Evolutionary conservation across 2,797 vertebrate species (phyloP), one percentile per base, ranked within the genome.

Genomic region (Aphelocoma californica): DNA sequence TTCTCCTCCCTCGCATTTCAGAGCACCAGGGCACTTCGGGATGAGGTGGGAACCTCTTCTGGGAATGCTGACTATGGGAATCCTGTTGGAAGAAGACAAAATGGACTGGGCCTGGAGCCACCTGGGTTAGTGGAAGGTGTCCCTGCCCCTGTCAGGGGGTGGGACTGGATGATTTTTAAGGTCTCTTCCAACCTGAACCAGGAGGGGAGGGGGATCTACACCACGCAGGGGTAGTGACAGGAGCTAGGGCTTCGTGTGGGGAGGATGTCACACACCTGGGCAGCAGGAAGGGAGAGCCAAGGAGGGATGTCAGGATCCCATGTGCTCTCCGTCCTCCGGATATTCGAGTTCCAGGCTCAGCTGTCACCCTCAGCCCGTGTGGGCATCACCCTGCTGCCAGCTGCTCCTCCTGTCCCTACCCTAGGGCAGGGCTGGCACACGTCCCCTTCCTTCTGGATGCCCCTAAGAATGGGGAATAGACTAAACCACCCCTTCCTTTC

Each of bases 211-310:
- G 29, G 10, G 57, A 25, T 26, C 32, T 62, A 3, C 40, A 50
- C 7, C 1, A 1, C 0, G 0, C 0, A 38, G 18, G 28, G 77
- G 25, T 1, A 5, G 12, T 11, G 73, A 9, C 23, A 44, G n/a
- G 34, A 36, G 17, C 38, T 16, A 17, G 38, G 28, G 18, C 17
- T 42, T 50, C 5, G 2, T 11, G 10, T 44, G 18, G 12, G 50
- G 50, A 72, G 54, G 20, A 11, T 38, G 7, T 71, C 78, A 9
- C 5, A 11, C 12, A 14, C 23, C 32, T 29, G 17, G 28, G n/a
- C n/a, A 69, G 19, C 24, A 20, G 6, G 42, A 44, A 21, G 31
- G 50, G 28, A 28, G 7, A 34, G 25, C 23, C 42, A 20, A 16
- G 32, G 73, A 42, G 19, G 36, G 70, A 12, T 61, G 38, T 5